A percentile compares a stretch with the other conserved stretches of the same genome.
Conservation (phyloP, 1,140 invertebrate species). For the Megathymus violae region DNA sequence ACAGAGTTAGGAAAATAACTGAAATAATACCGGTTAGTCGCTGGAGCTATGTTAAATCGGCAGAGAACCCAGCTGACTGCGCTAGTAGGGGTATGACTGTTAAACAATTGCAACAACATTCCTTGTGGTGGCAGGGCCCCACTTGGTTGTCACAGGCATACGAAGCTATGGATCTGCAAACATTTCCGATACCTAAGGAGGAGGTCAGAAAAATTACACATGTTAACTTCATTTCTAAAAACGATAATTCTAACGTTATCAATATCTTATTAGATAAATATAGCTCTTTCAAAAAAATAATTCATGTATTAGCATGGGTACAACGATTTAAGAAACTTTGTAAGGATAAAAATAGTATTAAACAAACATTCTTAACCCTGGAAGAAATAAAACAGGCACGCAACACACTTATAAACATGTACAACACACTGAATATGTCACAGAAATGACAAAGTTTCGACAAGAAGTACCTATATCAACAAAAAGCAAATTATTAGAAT, state of each 20-base stretch:
- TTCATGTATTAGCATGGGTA: conserved; percentile 31
- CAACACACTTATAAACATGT: conserved; percentile 33
- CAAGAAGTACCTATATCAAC: conserved; percentile 1
- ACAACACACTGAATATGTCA: conserved; percentile 24
- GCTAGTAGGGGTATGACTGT: conserved; percentile 11
- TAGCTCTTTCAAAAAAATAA: conserved; percentile 23
- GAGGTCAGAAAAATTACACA: conserved; percentile 8
- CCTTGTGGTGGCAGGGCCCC: conserved; percentile 16
- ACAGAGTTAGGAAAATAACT: background rate
- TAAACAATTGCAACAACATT: conserved; percentile 9
- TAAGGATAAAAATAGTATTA: conserved; percentile 6
- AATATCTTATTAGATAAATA: conserved; percentile 20
- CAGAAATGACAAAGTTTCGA: background rate
- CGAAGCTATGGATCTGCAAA: background rate
- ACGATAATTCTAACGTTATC: conserved; percentile 1
- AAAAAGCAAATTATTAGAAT: conserved; percentile 6
- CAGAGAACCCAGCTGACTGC: conserved; percentile 14
- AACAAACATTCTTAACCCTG: conserved; percentile 14
- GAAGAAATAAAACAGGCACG: conserved; percentile 27
- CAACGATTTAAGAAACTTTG: conserved; percentile 17
- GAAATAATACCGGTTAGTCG: conserved; percentile 1
- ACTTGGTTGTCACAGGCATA: background rate
- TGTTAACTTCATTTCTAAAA: background rate
- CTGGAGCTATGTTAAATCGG: conserved; percentile 19
- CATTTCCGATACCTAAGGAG: background rate